Conservation (phyloP, 2,113 vertebrate genomes). For the Salvelinus fontinalis region DNA sequence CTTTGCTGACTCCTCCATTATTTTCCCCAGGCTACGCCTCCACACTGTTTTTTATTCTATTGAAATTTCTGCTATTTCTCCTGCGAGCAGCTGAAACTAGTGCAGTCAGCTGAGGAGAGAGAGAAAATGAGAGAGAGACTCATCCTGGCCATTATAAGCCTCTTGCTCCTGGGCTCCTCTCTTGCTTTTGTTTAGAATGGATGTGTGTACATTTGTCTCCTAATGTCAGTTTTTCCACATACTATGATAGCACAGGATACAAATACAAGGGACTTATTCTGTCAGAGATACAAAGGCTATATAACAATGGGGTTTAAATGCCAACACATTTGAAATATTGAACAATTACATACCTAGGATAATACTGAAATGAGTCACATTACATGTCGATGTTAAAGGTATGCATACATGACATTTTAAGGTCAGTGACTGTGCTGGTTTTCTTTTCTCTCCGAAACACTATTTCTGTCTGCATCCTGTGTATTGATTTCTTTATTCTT, state of each 20-base stretch:
- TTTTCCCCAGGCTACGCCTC: constrained; percentile 37
- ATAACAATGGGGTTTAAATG: neutral
- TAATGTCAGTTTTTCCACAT: constrained; percentile 6
- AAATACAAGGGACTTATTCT: neutral
- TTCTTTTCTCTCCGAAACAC: neutral
- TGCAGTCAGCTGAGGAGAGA: constrained; percentile 7
- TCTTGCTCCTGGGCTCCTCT: neutral
- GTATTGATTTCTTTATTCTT: neutral
- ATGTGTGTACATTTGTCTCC: constrained; percentile 8
- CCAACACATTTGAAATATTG: too few relatives aligned
- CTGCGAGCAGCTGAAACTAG: constrained; percentile 35
- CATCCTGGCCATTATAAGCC: constrained; percentile 20
- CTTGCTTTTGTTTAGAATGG: constrained; percentile 5
- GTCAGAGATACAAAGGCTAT: neutral
- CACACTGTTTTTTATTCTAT: constrained; percentile 23
- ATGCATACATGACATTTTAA: neutral
- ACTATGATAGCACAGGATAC: neutral
- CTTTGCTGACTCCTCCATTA: constrained; percentile 67
- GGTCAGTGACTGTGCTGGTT: neutral
- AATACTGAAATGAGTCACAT: neutral
- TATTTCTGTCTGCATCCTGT: too few relatives aligned
- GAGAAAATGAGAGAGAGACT: constrained; percentile 2
- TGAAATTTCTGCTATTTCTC: constrained; percentile 30
- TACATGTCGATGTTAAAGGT: neutral
- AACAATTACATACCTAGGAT: neutral